These are phyloP conservation scores for Euplagia quadripunctaria DNA, from an alignment of 2,888 invertebrate genomes.

Conservation along the genomic window DNA sequence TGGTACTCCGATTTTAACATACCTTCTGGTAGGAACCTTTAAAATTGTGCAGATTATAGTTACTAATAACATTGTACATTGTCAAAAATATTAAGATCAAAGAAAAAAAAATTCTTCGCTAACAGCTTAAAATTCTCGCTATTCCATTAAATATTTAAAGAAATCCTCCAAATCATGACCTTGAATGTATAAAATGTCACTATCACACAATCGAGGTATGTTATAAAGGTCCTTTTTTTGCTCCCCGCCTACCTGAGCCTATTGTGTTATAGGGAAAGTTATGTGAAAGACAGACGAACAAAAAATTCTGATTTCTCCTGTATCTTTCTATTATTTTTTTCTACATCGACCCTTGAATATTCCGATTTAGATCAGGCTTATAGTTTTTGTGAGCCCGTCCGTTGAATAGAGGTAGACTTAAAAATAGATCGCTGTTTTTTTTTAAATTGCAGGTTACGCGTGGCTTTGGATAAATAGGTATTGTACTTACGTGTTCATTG, in stretches of 20 bases:
- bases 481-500: conserved; percentile 64
- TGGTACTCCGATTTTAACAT: not conserved
- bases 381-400: conserved; percentile 76
- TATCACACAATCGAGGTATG: conserved; percentile 72
- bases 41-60: not conserved
- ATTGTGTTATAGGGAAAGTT: conserved; percentile 82
- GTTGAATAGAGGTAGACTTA: conserved; percentile 54
- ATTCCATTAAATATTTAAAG: conserved; percentile 37
- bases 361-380: conserved; percentile 75
- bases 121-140: not conserved
- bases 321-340: conserved; percentile 71
- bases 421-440: conserved; percentile 69
- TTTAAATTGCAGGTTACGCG: conserved; percentile 74
- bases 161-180: conserved; percentile 64
- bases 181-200: conserved; percentile 79
- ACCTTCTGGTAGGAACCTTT: not conserved
- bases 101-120: not conserved
- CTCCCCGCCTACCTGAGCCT: conserved; percentile 75
- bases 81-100: not conserved
- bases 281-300: conserved; percentile 77
- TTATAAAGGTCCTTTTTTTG: conserved; percentile 66
- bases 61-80: not conserved
- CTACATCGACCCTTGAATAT: conserved; percentile 70
- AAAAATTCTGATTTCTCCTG: conserved; percentile 77
- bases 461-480: conserved; percentile 67